Evolutionary conservation across 1,140 invertebrate species (phyloP).

Genomic region (Pseudomyrmex concolor): DNA sequence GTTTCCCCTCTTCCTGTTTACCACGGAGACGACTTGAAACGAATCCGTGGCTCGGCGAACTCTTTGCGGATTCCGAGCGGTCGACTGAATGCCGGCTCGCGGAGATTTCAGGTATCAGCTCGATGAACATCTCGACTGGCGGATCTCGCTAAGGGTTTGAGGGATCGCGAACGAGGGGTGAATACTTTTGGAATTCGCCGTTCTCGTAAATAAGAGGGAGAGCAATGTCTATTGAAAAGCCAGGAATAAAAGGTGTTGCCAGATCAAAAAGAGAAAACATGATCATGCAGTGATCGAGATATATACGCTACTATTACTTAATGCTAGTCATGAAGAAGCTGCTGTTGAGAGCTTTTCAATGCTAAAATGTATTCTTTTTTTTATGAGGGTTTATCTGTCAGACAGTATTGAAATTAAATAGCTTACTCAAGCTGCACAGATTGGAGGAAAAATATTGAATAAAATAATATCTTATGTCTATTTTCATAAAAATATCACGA

Average conservation of each 20-base stretch:
- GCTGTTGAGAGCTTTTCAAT: constrained; percentile 12
- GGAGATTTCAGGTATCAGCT: constrained; percentile 15
- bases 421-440: not conserved
- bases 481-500: no score
- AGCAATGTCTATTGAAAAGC: constrained; percentile 19
- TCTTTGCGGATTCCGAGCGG: constrained; percentile 22
- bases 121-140: constrained; percentile 57
- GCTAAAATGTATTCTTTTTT: not conserved
- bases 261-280: constrained; percentile 22
- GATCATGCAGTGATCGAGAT: constrained; percentile 56
- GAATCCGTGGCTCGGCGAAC: constrained; percentile 20
- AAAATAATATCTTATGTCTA: not conserved
- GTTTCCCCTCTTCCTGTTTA: constrained; percentile 50
- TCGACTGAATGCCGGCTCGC: constrained; percentile 23
- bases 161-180: not conserved
- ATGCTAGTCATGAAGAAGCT: not conserved
- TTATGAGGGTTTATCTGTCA: not conserved
- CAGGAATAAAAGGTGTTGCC: constrained; percentile 42
- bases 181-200: constrained; percentile 58
- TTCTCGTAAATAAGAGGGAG: constrained; percentile 9
- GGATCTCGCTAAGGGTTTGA: constrained; percentile 22
- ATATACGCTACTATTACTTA: constrained; percentile 52
- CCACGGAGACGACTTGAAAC: constrained; percentile 49
- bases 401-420: not conserved
- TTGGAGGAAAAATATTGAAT: not conserved